Base-by-base conservation (phyloP, 2,113 vertebrate species). In the Stegostoma tigrinum region DNA sequence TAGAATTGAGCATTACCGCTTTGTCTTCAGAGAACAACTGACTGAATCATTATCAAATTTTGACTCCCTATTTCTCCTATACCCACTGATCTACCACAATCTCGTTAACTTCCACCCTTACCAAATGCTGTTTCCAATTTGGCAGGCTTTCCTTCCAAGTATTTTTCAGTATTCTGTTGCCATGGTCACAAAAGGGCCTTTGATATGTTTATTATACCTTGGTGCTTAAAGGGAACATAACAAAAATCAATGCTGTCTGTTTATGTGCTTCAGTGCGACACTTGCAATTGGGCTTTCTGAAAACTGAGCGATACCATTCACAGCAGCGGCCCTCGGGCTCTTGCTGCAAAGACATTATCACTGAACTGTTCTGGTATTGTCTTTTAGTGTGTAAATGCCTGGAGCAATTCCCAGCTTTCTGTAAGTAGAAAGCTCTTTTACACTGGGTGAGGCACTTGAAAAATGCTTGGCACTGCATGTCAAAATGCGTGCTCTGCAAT, bases 121-220 rank as follows among this genome's bases (percentile, higher is more conserved):
- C 27, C 48, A 3, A 89, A 52, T 5, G 48, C 87, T 64, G 30
- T 34, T 61, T 90, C 55, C 34, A 93, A 93, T 93, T 93, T 93
- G 89, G 61, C 89, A 66, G 15, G 5, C 61, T 38, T 45, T 66
- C 61, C 61, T 93, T 66, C 89, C 89, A 93, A 93, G 89, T 93
- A 93, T 93, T 90, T 93, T 66, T 30, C 89, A 93, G 61, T 66
- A 38, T 10, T 38, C 89, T 38, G 89, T 93, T 66, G 61, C 89
- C 89, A 93, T 93, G 61, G 89, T 34, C 61, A 93, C 89, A 38
- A 61, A 66, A 93, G 21, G 89, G 34, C 89, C 89, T 38, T 91
- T 93, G 64, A 93, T 93, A 64, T 93, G 89, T 66, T 93, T 93
- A 93, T 93, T 93, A 66, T 64, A 93, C 89, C 64, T 64, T 61